Percentiles rank a stretch among this genome's conserved stretches.
phyloP scores from a whole-genome alignment of 2,888 invertebrate genomes.

The Panopea generosa region DNA sequence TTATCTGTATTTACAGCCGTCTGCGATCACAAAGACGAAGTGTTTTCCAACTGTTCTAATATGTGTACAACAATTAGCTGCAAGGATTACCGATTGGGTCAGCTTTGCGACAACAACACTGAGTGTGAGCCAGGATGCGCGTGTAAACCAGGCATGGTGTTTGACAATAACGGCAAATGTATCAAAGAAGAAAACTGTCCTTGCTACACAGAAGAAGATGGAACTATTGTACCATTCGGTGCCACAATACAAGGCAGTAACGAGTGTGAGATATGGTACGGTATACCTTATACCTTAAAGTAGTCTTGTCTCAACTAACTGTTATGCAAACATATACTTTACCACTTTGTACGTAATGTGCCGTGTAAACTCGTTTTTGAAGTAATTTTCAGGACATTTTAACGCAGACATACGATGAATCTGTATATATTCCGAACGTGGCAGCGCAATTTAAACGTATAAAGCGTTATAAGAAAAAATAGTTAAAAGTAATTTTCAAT shows the following conservation, averaged over 20 bases:
- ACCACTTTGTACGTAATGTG: too few relatives aligned
- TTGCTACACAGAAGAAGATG: constrained; percentile 31
- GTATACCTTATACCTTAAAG: too few relatives aligned
- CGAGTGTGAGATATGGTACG: constrained; percentile 48
- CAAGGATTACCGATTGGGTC: constrained; percentile 28
- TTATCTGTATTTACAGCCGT: not conserved
- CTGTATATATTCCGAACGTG: too few relatives aligned
- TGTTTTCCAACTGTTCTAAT: constrained; percentile 23
- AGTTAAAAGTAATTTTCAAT: too few relatives aligned
- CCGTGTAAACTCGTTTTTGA: too few relatives aligned
- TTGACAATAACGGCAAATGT: constrained; percentile 41
- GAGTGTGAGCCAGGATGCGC: constrained; percentile 43
- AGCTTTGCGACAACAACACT: constrained; percentile 30
- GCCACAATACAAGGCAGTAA: constrained; percentile 19
- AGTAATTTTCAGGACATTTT: too few relatives aligned
- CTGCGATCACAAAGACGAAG: constrained; percentile 19
- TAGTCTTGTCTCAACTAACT: too few relatives aligned
- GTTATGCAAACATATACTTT: too few relatives aligned
- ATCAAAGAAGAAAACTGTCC: constrained; percentile 45
- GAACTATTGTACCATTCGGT: constrained; percentile 30
- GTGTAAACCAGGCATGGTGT: constrained; percentile 38
- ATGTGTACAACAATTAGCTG: constrained; percentile 28
- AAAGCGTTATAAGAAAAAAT: too few relatives aligned
- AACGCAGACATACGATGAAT: too few relatives aligned
- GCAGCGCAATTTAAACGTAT: too few relatives aligned